phyloP scores from a whole-genome alignment of 2,888 invertebrate genomes.

The Falcaria lacertinaria region DNA sequence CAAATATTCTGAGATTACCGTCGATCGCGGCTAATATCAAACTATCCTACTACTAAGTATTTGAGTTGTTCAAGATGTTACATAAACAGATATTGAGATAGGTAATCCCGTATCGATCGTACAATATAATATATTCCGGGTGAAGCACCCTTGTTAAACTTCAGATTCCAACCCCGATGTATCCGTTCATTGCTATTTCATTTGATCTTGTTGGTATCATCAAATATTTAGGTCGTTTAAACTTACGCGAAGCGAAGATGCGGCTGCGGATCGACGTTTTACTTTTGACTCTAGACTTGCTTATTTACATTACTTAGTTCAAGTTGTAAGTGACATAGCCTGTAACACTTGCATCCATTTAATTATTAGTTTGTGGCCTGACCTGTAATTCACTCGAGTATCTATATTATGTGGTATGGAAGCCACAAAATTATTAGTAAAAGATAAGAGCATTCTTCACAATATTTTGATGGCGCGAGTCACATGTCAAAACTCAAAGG shows the following conservation, averaged over 20 bases:
- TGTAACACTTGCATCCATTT: no score
- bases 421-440: no score
- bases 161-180: slow-evolving; percentile 42
- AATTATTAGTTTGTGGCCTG: no score
- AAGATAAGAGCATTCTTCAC: no score
- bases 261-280: slow-evolving; percentile 34
- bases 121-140: slow-evolving; percentile 62
- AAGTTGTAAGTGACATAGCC: neutral
- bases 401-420: no score
- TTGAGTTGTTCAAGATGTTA: slow-evolving; percentile 34
- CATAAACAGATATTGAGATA: slow-evolving; percentile 21
- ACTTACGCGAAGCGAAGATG: slow-evolving; percentile 58
- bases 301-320: slow-evolving; percentile 13
- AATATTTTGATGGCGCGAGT: no score
- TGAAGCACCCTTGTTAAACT: slow-evolving; percentile 71
- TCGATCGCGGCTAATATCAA: slow-evolving; percentile 12
- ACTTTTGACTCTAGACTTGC: slow-evolving; percentile 34
- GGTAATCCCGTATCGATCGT: slow-evolving; percentile 54
- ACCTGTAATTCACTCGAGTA: no score
- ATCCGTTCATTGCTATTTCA: slow-evolving; percentile 57
- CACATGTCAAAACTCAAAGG: no score
- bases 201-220: slow-evolving; percentile 69
- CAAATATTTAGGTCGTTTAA: slow-evolving; percentile 74
- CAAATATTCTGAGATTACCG: slow-evolving; percentile 19
- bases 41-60: slow-evolving; percentile 21